Conservation (phyloP, 2,113 vertebrate genomes). For the Xiphophorus maculatus region DNA sequence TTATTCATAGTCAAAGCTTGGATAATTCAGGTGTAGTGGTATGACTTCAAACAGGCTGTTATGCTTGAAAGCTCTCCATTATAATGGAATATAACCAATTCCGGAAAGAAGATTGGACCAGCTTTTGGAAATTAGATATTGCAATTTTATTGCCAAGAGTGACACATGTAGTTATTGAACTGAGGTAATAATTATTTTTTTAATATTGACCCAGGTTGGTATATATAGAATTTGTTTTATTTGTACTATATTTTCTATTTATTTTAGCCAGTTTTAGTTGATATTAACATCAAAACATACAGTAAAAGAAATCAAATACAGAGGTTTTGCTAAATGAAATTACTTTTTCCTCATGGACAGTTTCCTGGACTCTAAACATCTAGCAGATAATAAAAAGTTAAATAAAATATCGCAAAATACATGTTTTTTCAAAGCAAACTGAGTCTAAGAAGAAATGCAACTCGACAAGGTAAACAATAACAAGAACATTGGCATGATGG, state of each 20-base stretch:
- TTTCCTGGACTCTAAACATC: not conserved
- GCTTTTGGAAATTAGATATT: not conserved
- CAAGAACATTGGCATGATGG: slow-evolving; percentile 34
- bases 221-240: too few relatives aligned
- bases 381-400: not conserved
- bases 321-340: too few relatives aligned
- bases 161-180: not conserved
- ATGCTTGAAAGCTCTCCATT: too few relatives aligned
- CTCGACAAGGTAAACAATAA: slow-evolving; percentile 36
- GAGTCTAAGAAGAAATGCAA: slow-evolving; percentile 19
- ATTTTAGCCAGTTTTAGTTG: not conserved
- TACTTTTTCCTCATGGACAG: not conserved
- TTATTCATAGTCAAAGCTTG: not conserved
- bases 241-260: not conserved
- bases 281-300: not conserved
- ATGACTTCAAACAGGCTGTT: too few relatives aligned
- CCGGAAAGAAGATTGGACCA: not conserved
- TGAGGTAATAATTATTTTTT: too few relatives aligned
- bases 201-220: too few relatives aligned
- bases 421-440: too few relatives aligned
- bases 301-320: not conserved
- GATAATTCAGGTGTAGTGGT: too few relatives aligned
- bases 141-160: not conserved
- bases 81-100: not conserved
- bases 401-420: slow-evolving; percentile 19